These are phyloP conservation scores for Celastrina argiolus DNA, from an alignment of 2,888 invertebrate species.

Conservation along the genomic window DNA sequence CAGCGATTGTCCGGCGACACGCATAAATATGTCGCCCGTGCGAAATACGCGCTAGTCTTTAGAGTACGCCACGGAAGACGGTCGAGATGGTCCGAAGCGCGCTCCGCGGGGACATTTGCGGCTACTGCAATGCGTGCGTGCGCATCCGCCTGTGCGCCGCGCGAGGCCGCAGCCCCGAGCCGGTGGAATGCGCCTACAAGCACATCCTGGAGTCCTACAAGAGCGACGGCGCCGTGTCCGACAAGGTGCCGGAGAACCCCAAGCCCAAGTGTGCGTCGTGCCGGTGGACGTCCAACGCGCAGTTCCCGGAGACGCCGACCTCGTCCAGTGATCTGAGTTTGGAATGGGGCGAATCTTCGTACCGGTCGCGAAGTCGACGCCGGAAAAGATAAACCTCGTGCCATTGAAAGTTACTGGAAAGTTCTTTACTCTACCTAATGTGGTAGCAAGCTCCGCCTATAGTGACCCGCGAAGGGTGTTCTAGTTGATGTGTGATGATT, in stretches of 20 bases:
- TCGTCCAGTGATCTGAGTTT: constrained; percentile 66
- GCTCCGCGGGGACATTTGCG: constrained; percentile 61
- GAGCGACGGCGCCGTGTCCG: constrained; percentile 40
- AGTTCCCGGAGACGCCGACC: constrained; percentile 68
- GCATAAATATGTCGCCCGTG: constrained; percentile 59
- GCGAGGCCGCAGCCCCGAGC: constrained; percentile 63
- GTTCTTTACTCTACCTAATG: constrained; percentile 2
- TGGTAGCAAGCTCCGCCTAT: constrained; percentile 7
- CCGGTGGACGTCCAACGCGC: constrained; percentile 70
- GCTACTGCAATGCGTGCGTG: constrained; percentile 70
- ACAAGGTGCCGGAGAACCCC: constrained; percentile 50
- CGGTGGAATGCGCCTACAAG: constrained; percentile 69
- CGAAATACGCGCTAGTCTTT: constrained; percentile 50
- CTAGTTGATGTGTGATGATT: constrained; percentile 19
- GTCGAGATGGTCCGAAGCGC: constrained; percentile 58
- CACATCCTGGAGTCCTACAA: constrained; percentile 70
- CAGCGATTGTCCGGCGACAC: constrained; percentile 39
- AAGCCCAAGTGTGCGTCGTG: constrained; percentile 63
- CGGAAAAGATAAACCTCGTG: constrained; percentile 58
- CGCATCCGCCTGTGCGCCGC: constrained; percentile 61
- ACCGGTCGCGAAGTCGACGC: constrained; percentile 54
- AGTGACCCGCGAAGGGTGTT: constrained; percentile 7
- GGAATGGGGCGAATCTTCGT: constrained; percentile 66
- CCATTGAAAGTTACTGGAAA: constrained; percentile 8
- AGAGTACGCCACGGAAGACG: constrained; percentile 44